Conservation (phyloP, 2,797 vertebrate species). For the Pseudochaenichthys georgianus region DNA sequence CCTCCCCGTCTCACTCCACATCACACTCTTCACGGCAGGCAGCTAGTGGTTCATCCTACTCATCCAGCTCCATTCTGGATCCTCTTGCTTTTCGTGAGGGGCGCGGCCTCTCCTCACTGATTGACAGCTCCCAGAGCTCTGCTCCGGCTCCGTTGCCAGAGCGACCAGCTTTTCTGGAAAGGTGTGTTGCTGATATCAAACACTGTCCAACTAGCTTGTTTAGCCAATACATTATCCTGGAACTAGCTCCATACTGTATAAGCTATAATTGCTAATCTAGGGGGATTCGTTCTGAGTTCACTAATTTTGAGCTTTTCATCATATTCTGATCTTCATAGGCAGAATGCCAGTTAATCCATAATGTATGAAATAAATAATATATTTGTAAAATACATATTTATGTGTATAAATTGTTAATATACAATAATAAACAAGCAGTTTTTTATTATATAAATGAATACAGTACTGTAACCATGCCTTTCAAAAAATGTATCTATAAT, state of each 20-base stretch:
- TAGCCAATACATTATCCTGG: neutral
- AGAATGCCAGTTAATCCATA: neutral
- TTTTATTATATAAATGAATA: neutral
- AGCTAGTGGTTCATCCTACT: conserved; percentile 78
- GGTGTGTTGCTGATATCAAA: conserved; percentile 67
- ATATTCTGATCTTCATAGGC: neutral
- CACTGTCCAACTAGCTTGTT: neutral
- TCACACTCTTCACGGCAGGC: conserved; percentile 85
- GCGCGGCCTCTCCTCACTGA: conserved; percentile 81
- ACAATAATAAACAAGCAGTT: too few species aligned
- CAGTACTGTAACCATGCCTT: too few species aligned
- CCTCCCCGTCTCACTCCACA: conserved; percentile 85
- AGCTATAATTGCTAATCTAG: neutral
- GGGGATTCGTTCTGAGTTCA: neutral
- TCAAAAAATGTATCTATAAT: neutral
- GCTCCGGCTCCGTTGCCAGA: conserved; percentile 92
- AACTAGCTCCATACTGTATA: neutral
- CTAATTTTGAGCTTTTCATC: neutral
- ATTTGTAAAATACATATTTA: too few species aligned
- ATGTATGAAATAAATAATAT: neutral
- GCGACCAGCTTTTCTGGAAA: conserved; percentile 91
- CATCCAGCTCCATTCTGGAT: conserved; percentile 84
- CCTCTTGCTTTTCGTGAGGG: conserved; percentile 80
- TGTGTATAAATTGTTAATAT: neutral
- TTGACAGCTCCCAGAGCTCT: conserved; percentile 80